Evolutionary conservation across 2,797 vertebrate species (phyloP).

Genomic region (Acanthis flammea): DNA sequence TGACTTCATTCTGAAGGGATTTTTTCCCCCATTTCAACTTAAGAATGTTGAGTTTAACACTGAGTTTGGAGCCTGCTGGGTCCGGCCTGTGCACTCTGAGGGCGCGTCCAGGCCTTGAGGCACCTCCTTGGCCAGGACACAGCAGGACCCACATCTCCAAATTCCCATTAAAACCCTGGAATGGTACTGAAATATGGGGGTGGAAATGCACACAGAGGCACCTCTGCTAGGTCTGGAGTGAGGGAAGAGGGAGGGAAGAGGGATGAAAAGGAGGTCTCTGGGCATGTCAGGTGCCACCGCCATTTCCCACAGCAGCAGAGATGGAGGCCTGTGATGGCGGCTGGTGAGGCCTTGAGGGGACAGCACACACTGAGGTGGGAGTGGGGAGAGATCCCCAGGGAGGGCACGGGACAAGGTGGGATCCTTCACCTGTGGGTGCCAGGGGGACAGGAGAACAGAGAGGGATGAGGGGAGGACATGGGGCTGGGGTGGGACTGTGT

Average conservation of each 20-base stretch:
- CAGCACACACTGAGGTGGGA: background rate
- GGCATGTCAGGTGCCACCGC: background rate
- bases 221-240: accelerated
- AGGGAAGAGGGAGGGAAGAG: background rate
- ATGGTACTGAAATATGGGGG: background rate
- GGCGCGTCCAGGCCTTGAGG: accelerated
- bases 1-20: background rate
- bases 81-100: accelerated
- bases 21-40: accelerated
- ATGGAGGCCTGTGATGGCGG: background rate
- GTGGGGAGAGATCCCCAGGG: background rate
- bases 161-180: accelerated
- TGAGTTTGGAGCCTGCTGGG: accelerated
- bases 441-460: background rate
- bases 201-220: accelerated
- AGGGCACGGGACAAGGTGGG: background rate
- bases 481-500: background rate
- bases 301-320: constrained; percentile 16
- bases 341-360: background rate
- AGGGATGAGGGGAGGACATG: accelerated
- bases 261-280: background rate
- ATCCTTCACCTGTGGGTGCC: background rate
- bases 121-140: accelerated
- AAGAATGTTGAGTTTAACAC: background rate
- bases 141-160: accelerated